Evolutionary conservation across 1,140 invertebrate species (phyloP).

Genomic region (Aphidius ervi): DNA sequence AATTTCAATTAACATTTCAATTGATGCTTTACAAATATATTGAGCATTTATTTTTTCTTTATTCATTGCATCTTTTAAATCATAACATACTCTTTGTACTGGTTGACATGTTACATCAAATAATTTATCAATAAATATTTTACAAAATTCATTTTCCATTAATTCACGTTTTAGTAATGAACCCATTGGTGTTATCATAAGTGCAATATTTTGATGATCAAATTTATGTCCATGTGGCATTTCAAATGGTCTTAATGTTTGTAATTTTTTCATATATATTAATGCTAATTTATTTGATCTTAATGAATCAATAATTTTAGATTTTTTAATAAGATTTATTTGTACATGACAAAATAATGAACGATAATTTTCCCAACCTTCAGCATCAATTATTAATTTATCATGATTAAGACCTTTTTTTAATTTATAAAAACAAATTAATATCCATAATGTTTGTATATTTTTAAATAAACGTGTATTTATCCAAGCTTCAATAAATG

Average conservation of each 20-base stretch:
- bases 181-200: conserved; percentile 59
- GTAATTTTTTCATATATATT: conserved; percentile 45
- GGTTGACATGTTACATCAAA: conserved; percentile 60
- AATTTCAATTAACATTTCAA: conserved; percentile 54
- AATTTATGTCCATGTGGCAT: conserved; percentile 36
- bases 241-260: conserved; percentile 31
- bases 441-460: conserved; percentile 40
- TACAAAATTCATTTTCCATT: conserved; percentile 53
- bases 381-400: conserved; percentile 28
- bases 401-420: conserved; percentile 35
- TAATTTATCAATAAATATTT: conserved; percentile 62
- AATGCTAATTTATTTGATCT: conserved; percentile 41
- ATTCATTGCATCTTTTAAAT: conserved; percentile 52
- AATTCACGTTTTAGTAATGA: conserved; percentile 41
- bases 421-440: conserved; percentile 41
- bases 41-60: conserved; percentile 40
- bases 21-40: conserved; percentile 46
- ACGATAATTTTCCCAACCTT: conserved; percentile 34
- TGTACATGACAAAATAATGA: conserved; percentile 37
- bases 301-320: conserved; percentile 40
- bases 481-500: conserved; percentile 44
- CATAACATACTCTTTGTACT: conserved; percentile 60
- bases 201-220: conserved; percentile 55
- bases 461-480: conserved; percentile 44
- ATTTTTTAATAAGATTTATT: conserved; percentile 42